Conservation (phyloP, 2,888 invertebrate species). For the Eupelmus urozonus region DNA sequence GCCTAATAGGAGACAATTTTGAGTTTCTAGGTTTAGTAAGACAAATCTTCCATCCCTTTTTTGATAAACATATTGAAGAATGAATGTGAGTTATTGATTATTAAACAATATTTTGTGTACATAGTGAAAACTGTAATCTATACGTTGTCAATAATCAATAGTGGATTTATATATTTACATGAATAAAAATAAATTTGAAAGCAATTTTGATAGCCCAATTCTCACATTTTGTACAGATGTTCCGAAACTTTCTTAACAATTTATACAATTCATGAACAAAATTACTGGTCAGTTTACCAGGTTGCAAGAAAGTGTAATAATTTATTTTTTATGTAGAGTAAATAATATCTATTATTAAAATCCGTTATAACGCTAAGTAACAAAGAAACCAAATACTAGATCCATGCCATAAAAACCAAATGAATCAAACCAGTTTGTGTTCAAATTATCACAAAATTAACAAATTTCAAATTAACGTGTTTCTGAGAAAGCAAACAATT, state of each 20-base stretch:
- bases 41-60: constrained; percentile 67
- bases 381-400: constrained; percentile 75
- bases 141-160: constrained; percentile 71
- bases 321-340: constrained; percentile 68
- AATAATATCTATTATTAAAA: constrained; percentile 61
- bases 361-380: constrained; percentile 63
- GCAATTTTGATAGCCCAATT: constrained; percentile 63
- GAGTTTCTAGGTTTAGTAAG: constrained; percentile 62
- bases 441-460: constrained; percentile 71
- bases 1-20: constrained; percentile 63
- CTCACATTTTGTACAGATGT: constrained; percentile 67
- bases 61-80: constrained; percentile 68
- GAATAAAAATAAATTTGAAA: constrained; percentile 65
- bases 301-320: constrained; percentile 62
- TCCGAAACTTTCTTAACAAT: constrained; percentile 62
- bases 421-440: constrained; percentile 75
- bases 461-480: constrained; percentile 24
- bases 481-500: constrained; percentile 21
- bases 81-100: constrained; percentile 62
- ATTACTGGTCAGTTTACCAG: constrained; percentile 62
- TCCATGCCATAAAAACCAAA: constrained; percentile 76
- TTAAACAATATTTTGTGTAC: constrained; percentile 68
- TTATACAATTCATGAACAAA: constrained; percentile 60
- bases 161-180: constrained; percentile 72
- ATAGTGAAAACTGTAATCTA: constrained; percentile 69